Base-by-base conservation (phyloP, 64 coral and sea anemone genomes). In the Stichodactyla mertensii region DNA sequence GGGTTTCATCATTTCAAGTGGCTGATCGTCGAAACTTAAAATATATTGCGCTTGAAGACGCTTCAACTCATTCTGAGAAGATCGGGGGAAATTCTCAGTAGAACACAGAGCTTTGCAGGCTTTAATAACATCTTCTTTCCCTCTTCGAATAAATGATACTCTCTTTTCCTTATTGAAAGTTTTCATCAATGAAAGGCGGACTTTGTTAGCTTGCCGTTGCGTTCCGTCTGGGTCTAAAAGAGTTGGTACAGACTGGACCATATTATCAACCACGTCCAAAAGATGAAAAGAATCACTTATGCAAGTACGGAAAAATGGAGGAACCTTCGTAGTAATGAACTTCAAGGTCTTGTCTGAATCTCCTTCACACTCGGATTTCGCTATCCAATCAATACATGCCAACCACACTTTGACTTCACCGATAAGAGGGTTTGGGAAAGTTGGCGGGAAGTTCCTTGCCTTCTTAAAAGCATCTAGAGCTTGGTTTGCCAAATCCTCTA, bases 401-500 rank as follows among this genome's bases (percentile, higher is more conserved):
- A 90, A 23, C 93, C 93, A 94, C 58, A 94, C 93, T 19, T 90
- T 83, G 12, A 94, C 92, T 87, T 94, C 92, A 4, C 93, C 93
- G 79, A 90, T 87, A 51, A 94, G 78, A 56, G 93, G 93, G 54
- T 90, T 81, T 23, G 88, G 88, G 58, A 83, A 94, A 6, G 93
- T 94, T 19, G 86, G 93, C 7, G 93, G 93, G 24, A 87, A 91
- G 36, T 80, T 88, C 18, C 93, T 74, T 45, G 89, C 93, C 10
- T 80, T 61, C 0, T 64, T 86, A 82, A 88, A 78, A 10, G 93
- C 88, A 13, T 83, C 52, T 15, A 94, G 86, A 27, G 89, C 88
- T 69, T 85, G 80, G 5, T 79, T 55, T 6, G 93, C 93, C 23
- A 87, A 55, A 51, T 57, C 82, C 57, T 94, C 89, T 6, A 91